phyloP scores from a whole-genome alignment of 1,140 invertebrate genomes.

The Drosophila asahinai region DNA sequence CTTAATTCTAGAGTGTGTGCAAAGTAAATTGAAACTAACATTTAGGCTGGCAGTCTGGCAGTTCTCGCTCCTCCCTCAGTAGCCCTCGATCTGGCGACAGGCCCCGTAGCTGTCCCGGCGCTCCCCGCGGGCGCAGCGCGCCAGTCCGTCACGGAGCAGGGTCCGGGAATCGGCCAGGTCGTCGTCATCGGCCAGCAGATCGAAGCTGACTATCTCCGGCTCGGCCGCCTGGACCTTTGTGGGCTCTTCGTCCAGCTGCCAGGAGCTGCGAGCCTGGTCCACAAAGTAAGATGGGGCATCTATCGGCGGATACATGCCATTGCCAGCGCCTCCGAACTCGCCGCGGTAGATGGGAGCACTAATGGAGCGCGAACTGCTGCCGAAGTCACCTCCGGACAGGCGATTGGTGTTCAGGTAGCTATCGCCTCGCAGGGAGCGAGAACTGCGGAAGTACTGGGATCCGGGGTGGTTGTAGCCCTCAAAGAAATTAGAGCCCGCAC shows the following conservation, averaged over 20 bases:
- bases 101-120: constrained; percentile 86
- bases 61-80: constrained; percentile 61
- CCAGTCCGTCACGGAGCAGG: constrained; percentile 86
- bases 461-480: constrained; percentile 59
- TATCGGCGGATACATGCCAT: constrained; percentile 64
- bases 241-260: constrained; percentile 74
- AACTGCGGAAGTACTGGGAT: constrained; percentile 73
- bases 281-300: constrained; percentile 62
- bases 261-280: constrained; percentile 56
- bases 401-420: constrained; percentile 75
- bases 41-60: constrained; percentile 65
- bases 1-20: constrained; percentile 53
- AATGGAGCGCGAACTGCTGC: constrained; percentile 47
- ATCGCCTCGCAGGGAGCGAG: constrained; percentile 70
- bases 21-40: constrained; percentile 52
- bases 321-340: constrained; percentile 38
- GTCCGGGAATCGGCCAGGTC: constrained; percentile 73
- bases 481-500: constrained; percentile 59
- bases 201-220: constrained; percentile 64
- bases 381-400: constrained; percentile 13
- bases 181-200: constrained; percentile 65
- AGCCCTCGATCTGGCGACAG: constrained; percentile 85
- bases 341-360: constrained; percentile 64
- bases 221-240: constrained; percentile 56
- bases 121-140: constrained; percentile 88